Evolutionary conservation across 2,113 vertebrate genomes (phyloP).

Genomic region (Paradoxurus hermaphroditus): DNA sequence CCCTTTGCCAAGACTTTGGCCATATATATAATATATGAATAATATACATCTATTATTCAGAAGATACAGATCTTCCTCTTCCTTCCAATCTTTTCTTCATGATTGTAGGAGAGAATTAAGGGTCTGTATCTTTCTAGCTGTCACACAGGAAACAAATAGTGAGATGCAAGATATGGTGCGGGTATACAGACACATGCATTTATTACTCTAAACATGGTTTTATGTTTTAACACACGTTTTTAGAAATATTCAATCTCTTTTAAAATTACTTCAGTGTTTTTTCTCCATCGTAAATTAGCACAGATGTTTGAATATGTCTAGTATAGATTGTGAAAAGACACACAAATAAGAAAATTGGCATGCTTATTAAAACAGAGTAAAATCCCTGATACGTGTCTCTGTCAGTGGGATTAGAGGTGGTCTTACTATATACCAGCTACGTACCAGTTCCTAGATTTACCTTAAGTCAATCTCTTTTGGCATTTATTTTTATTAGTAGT

Average conservation of each 20-base stretch:
- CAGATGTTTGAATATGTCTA: background rate
- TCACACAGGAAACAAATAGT: background rate
- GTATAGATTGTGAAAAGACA: background rate
- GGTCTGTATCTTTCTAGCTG: background rate
- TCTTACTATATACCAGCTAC: background rate
- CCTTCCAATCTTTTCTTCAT: background rate
- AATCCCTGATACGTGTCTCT: background rate
- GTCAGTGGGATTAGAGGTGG: background rate
- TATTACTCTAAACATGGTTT: background rate
- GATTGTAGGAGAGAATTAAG: background rate
- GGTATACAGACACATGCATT: background rate
- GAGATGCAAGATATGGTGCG: background rate
- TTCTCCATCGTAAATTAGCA: background rate
- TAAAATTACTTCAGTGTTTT: background rate
- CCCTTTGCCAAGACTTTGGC: background rate
- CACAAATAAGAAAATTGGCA: background rate
- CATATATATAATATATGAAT: too few species aligned
- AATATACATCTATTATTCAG: too few species aligned
- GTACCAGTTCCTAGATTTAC: background rate
- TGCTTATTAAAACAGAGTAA: background rate
- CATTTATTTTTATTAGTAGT: background rate
- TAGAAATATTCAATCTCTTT: background rate
- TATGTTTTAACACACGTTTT: conserved; percentile 11
- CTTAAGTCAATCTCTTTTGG: background rate
- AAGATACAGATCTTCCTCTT: background rate